phyloP scores from a whole-genome alignment of 2,113 vertebrate genomes.

The Vimba vimba region DNA sequence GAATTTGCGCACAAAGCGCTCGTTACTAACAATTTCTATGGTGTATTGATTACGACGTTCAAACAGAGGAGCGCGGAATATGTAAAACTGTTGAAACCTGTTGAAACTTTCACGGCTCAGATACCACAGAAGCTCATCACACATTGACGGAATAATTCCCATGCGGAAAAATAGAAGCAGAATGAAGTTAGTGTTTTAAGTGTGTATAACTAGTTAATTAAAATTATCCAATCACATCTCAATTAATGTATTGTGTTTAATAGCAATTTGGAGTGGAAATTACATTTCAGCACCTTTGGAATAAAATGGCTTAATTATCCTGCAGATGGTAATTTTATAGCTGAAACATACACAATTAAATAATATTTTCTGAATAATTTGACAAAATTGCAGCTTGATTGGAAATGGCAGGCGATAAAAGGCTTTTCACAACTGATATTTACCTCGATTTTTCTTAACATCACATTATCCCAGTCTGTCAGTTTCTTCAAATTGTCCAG shows the following conservation, averaged over 20 bases:
- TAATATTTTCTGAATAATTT: neutral
- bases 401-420: neutral
- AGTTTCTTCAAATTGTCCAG: too few species aligned
- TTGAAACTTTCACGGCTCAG: neutral
- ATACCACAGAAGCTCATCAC: neutral
- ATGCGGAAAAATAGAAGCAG: neutral
- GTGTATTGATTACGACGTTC: neutral
- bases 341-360: neutral
- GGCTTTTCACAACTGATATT: neutral
- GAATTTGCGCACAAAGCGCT: neutral
- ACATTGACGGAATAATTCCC: neutral
- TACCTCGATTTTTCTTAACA: neutral
- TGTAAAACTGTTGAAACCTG: neutral
- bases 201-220: neutral
- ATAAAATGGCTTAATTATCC: neutral
- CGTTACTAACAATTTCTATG: neutral
- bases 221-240: neutral
- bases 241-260: neutral
- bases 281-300: neutral
- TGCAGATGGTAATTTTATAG: neutral
- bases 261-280: neutral
- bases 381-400: neutral
- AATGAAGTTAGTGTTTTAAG: neutral
- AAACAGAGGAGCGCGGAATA: neutral
- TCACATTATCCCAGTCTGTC: neutral